A percentile compares a stretch with the other conserved stretches of the same genome.
These are phyloP conservation scores for Rhadinocentrus ornatus DNA, from an alignment of 2,797 vertebrate species.

Conservation along the genomic window DNA sequence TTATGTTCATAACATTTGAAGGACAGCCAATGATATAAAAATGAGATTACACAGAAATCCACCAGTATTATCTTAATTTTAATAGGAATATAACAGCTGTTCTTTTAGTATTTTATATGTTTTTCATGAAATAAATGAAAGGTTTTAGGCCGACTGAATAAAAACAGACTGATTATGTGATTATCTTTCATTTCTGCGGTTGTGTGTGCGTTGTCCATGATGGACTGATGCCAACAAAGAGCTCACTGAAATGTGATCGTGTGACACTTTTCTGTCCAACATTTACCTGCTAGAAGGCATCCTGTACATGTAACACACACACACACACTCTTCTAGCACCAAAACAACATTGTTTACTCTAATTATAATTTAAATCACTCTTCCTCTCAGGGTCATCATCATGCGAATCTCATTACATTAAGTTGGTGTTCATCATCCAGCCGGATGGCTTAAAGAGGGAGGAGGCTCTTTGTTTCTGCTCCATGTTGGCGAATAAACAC, in stretches of 20 bases:
- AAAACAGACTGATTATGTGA: not conserved
- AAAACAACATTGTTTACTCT: constrained; percentile 7
- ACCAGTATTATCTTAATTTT: not conserved
- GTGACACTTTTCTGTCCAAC: not conserved
- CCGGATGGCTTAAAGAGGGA: constrained; percentile 30
- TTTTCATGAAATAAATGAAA: not conserved
- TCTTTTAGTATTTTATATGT: not conserved
- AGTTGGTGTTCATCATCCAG: constrained; percentile 21
- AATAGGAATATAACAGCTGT: not conserved
- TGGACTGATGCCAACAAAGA: not conserved
- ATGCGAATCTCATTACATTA: constrained; percentile 36
- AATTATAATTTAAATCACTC: constrained; percentile 34
- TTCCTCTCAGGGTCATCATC: constrained; percentile 14
- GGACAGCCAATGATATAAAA: not conserved
- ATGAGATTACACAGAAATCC: too few relatives aligned
- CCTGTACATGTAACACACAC: not conserved
- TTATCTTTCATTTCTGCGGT: not conserved
- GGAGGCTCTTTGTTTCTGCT: constrained; percentile 22
- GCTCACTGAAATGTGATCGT: not conserved
- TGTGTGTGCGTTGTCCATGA: not conserved
- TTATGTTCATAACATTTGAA: not conserved
- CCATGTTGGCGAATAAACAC: constrained; percentile 11
- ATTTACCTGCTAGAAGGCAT: not conserved
- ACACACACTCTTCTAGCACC: not conserved
- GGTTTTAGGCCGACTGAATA: accelerated